Conservation (phyloP, 2,113 vertebrate species). For the Speoplatyrhinus poulsoni region DNA sequence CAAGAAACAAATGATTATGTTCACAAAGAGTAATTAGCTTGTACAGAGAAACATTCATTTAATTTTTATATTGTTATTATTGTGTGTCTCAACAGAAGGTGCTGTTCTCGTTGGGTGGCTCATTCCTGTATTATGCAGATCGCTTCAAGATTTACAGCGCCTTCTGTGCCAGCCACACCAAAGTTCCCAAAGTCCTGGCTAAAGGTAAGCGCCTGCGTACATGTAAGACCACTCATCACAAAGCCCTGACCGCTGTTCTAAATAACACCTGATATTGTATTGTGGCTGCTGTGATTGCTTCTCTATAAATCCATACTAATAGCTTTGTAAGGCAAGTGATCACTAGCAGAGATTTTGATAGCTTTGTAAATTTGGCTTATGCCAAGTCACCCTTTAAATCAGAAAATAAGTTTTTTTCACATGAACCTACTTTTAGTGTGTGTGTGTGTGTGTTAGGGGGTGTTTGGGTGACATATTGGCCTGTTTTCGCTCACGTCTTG, state of each 20-base stretch:
- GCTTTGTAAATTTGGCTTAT: too few relatives aligned
- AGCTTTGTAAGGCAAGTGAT: neutral
- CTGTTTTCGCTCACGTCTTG: neutral
- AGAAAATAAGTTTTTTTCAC: too few relatives aligned
- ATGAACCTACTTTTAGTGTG: too few relatives aligned
- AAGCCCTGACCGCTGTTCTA: neutral
- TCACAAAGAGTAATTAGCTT: too few relatives aligned
- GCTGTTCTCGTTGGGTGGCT: conserved; percentile 94
- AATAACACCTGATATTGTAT: neutral
- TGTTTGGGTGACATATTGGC: neutral
- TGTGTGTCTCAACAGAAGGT: conserved; percentile 82
- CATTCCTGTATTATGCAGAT: conserved; percentile 96
- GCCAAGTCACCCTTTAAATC: too few relatives aligned
- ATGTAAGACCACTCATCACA: neutral
- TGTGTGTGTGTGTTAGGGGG: too few relatives aligned
- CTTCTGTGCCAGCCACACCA: conserved; percentile 98
- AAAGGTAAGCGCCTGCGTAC: conserved; percentile 81
- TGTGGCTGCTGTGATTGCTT: too few relatives aligned
- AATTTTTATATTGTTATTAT: neutral
- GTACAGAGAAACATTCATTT: neutral
- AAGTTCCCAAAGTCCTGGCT: conserved; percentile 94
- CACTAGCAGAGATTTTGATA: neutral
- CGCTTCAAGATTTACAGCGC: conserved; percentile 99
- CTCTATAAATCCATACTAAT: neutral
- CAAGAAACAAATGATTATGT: too few relatives aligned